Base-by-base conservation (phyloP, 2,888 invertebrate species). In the Patella ulyssiponensis region DNA sequence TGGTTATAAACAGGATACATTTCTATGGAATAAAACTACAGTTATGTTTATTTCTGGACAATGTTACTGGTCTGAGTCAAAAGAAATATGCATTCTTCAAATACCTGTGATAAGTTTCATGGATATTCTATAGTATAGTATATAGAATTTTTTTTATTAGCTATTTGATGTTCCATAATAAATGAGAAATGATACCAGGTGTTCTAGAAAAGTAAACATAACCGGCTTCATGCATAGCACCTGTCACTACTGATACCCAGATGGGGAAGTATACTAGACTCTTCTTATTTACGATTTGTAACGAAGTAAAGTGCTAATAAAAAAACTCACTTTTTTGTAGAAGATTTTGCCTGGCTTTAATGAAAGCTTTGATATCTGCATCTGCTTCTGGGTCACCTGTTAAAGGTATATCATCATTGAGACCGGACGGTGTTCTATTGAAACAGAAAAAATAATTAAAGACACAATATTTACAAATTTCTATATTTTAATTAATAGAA, bases 301-400 rank as follows among this genome's bases (percentile, higher is more conserved):
- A 72, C 72, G 70, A 56, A 56, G 69, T 56, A 70, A 44, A 15
- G 11, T 11, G 12, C 15, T 51, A 56, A 74, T 12, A 58, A 76
- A 69, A 27, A 1, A 17, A 17, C 80, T 75, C 81, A 88, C 88
- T 83, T 82, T 87, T 84, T 74, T 86, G 83, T 33, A 89, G 81
- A 33, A 90, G 84, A 74, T 88, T 88, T 79, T 91, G 89, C 74
- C 91, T 84, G 17, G 91, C 91, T 81, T 86, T 89, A 7, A 91
- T 82, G 84, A 91, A 91, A 4, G 91, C 91, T 88, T 90, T 88
- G 71, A 91, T 91, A 79, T 91, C 91, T 73, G 90, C 91, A 85
- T 91, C 91, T 73, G 90, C 91, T 76, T 90, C 86, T 5, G 90
- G 85, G 80, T 91, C 91, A 44, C 91, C 91, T 58, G 91, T 91